Evolutionary conservation across 2,888 invertebrate species (phyloP).

Genomic region (Ligdia adustata): DNA sequence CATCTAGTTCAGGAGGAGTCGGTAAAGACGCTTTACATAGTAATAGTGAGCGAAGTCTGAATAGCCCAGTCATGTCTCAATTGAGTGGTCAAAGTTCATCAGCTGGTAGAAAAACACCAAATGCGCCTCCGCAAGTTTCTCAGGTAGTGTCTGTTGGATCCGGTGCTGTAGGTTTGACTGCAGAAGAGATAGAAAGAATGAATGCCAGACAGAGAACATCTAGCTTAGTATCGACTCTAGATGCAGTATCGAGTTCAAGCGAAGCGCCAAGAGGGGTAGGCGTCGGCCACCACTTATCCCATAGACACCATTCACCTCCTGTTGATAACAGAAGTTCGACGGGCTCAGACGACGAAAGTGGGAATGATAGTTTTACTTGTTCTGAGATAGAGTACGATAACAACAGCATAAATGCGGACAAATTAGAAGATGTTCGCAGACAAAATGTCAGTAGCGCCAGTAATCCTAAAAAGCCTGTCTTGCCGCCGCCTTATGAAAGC

Average conservation of each 20-base stretch:
- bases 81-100: slow-evolving; percentile 93
- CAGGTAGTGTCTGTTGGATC: slow-evolving; percentile 87
- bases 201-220: slow-evolving; percentile 94
- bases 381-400: slow-evolving; percentile 99
- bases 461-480: slow-evolving; percentile 86
- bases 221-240: slow-evolving; percentile 95
- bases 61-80: slow-evolving; percentile 96
- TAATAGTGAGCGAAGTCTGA: slow-evolving; percentile 95
- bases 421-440: slow-evolving; percentile 86
- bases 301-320: slow-evolving; percentile 89
- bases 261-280: slow-evolving; percentile 89
- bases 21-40: slow-evolving; percentile 95
- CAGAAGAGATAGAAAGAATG: slow-evolving; percentile 96
- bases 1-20: slow-evolving; percentile 94
- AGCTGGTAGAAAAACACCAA: slow-evolving; percentile 89
- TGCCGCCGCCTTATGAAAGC: slow-evolving; percentile 93
- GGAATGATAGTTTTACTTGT: slow-evolving; percentile 98
- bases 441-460: slow-evolving; percentile 80
- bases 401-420: slow-evolving; percentile 92
- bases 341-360: slow-evolving; percentile 94
- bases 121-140: slow-evolving; percentile 87
- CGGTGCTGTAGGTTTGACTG: slow-evolving; percentile 92
- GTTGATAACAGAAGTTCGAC: slow-evolving; percentile 91
- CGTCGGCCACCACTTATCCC: slow-evolving; percentile 87
- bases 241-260: slow-evolving; percentile 96